Conservation (phyloP, 2,797 vertebrate species). For the Manis crassicaudata region DNA sequence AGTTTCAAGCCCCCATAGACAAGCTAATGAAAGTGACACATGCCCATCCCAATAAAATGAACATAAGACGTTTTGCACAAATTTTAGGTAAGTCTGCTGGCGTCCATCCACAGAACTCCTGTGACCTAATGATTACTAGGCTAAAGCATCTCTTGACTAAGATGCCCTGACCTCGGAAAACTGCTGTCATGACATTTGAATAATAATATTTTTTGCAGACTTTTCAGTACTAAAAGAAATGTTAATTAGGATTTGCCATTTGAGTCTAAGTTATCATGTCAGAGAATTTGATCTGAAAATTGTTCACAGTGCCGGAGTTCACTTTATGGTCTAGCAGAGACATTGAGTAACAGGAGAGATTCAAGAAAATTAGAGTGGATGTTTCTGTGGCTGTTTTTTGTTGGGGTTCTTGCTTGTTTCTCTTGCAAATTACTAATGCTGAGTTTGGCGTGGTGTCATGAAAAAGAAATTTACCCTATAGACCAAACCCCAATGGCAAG, state of each 20-base stretch:
- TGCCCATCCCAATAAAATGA: background rate
- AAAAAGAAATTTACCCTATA: conserved; percentile 42
- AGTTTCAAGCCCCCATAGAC: background rate
- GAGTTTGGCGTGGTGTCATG: conserved; percentile 1
- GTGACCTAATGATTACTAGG: background rate
- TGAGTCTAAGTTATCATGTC: conserved; percentile 24
- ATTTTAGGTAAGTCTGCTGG: background rate
- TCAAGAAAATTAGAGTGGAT: conserved; percentile 18
- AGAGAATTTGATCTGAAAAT: conserved; percentile 29
- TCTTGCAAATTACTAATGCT: background rate
- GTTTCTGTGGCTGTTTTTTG: background rate
- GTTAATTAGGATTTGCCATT: conserved; percentile 18
- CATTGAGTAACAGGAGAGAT: conserved; percentile 4
- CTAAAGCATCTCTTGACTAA: background rate
- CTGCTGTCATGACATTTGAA: background rate
- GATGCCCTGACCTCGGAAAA: background rate
- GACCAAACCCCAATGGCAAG: background rate
- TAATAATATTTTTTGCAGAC: background rate
- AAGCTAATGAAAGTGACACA: background rate
- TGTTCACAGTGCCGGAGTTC: conserved; percentile 3
- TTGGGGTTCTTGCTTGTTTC: background rate
- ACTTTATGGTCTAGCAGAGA: conserved; percentile 31
- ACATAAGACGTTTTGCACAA: background rate
- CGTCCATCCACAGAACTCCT: background rate
- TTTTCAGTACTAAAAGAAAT: background rate